A percentile compares a stretch with the other conserved stretches of the same genome.
These are phyloP conservation scores for Didymodactylos carnosus DNA, from an alignment of 2,888 invertebrate species.

Conservation along the genomic window DNA sequence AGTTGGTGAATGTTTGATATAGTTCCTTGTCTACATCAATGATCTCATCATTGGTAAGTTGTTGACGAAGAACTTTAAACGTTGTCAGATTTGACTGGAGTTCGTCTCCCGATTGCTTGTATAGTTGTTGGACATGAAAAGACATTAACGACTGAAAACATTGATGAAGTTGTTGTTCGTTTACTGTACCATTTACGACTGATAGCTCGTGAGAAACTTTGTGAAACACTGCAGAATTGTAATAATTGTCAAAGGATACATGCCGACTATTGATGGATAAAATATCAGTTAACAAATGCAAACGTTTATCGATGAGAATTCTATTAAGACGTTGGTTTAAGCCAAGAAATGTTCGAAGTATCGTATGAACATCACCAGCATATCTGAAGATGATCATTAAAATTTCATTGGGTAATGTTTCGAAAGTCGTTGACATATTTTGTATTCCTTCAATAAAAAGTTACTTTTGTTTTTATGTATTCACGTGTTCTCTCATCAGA, in stretches of 20 bases:
- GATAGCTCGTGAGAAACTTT: background rate
- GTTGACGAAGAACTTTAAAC: background rate
- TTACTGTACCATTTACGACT: background rate
- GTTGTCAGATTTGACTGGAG: background rate
- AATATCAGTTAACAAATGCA: background rate
- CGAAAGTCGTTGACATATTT: background rate
- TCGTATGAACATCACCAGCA: background rate
- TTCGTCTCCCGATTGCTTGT: background rate
- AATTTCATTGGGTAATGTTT: background rate
- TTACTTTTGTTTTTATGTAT: too few species aligned
- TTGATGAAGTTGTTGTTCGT: background rate
- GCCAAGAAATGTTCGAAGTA: background rate
- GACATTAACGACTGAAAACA: background rate
- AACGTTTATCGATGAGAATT: background rate
- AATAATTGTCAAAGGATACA: background rate
- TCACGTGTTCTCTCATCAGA: too few species aligned
- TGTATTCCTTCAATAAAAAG: too few species aligned
- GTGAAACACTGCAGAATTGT: background rate
- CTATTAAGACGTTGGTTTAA: background rate
- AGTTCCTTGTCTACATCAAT: background rate
- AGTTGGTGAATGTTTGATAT: background rate
- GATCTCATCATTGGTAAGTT: background rate
- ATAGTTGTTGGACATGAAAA: background rate
- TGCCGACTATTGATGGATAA: background rate
- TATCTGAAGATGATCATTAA: background rate